Percentiles rank a stretch among this genome's conserved stretches.
Conservation (phyloP, 2,888 invertebrate genomes). For the Eupeodes latifasciatus region DNA sequence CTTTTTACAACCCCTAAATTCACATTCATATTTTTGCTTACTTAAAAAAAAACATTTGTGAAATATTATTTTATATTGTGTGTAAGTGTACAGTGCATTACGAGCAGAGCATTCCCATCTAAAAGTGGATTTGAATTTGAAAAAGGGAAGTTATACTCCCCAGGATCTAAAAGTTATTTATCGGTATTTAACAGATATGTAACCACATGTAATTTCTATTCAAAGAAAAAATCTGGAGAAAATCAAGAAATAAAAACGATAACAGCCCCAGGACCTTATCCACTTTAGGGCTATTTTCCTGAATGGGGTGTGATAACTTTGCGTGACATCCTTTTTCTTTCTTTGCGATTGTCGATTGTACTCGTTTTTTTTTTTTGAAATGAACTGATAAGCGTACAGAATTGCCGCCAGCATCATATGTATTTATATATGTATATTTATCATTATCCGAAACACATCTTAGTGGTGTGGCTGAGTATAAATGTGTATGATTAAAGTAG, state of each 20-base stretch:
- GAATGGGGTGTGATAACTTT: slow-evolving; percentile 69
- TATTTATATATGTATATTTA: slow-evolving; percentile 7
- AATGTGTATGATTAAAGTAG: slow-evolving; percentile 38
- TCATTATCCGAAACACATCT: slow-evolving; percentile 16
- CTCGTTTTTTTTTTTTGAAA: slow-evolving; percentile 20
- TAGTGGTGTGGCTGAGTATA: slow-evolving; percentile 2
- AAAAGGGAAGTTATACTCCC: not conserved
- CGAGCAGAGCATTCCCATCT: not conserved
- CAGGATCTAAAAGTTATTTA: slow-evolving; percentile 12
- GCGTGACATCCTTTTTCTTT: slow-evolving; percentile 37
- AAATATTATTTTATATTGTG: slow-evolving; percentile 8
- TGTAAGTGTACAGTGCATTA: not conserved
- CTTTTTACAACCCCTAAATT: slow-evolving; percentile 43
- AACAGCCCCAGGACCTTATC: slow-evolving; percentile 14
- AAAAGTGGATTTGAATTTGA: not conserved
- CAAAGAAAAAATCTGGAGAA: slow-evolving; percentile 1
- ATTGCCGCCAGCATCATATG: slow-evolving; percentile 44
- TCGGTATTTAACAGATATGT: slow-evolving; percentile 34
- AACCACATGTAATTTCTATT: slow-evolving; percentile 23
- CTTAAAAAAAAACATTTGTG: slow-evolving; percentile 6
- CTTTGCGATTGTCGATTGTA: slow-evolving; percentile 32
- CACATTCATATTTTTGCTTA: not conserved
- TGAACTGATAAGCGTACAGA: slow-evolving; percentile 41
- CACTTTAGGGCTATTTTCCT: slow-evolving; percentile 32
- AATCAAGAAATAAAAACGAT: slow-evolving; percentile 25